Percentiles rank a stretch among this genome's conserved stretches.
These are phyloP conservation scores for Campopleginae sp. DNA, from an alignment of 2,888 invertebrate species.

Conservation along the genomic window DNA sequence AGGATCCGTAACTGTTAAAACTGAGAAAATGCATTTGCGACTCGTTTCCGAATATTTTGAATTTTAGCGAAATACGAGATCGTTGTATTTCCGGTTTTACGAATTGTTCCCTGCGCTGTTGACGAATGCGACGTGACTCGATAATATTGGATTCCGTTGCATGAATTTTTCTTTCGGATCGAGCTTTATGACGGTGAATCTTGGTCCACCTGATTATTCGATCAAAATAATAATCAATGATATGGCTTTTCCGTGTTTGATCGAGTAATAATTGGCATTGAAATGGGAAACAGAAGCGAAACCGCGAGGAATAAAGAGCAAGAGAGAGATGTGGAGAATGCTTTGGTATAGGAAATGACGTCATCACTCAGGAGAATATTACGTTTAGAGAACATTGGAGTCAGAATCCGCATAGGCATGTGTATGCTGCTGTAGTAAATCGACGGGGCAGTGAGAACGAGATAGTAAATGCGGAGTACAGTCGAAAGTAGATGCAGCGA, in stretches of 20 bases:
- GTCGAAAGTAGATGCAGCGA: slow-evolving; percentile 45
- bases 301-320: slow-evolving; percentile 14
- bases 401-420: slow-evolving; percentile 51
- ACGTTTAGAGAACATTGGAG: slow-evolving; percentile 59
- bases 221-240: slow-evolving; percentile 30
- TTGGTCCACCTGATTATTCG: background rate
- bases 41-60: slow-evolving; percentile 46
- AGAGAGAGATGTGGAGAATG: slow-evolving; percentile 76
- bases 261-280: slow-evolving; percentile 78
- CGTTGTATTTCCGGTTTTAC: slow-evolving; percentile 51
- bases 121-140: background rate
- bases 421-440: slow-evolving; percentile 41
- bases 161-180: no score
- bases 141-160: no score
- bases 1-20: slow-evolving; percentile 72
- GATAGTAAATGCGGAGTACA: slow-evolving; percentile 31
- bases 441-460: slow-evolving; percentile 45
- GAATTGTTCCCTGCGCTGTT: background rate
- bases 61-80: slow-evolving; percentile 72
- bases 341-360: slow-evolving; percentile 81
- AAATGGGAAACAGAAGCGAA: slow-evolving; percentile 75
- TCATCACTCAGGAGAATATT: slow-evolving; percentile 80
- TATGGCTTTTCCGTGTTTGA: slow-evolving; percentile 53
- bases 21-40: slow-evolving; percentile 65
- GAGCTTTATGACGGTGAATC: no score